A percentile compares a stretch with the other conserved stretches of the same genome.
These are phyloP conservation scores for Nymphicus hollandicus DNA, from an alignment of 2,113 vertebrate genomes.

Conservation along the genomic window DNA sequence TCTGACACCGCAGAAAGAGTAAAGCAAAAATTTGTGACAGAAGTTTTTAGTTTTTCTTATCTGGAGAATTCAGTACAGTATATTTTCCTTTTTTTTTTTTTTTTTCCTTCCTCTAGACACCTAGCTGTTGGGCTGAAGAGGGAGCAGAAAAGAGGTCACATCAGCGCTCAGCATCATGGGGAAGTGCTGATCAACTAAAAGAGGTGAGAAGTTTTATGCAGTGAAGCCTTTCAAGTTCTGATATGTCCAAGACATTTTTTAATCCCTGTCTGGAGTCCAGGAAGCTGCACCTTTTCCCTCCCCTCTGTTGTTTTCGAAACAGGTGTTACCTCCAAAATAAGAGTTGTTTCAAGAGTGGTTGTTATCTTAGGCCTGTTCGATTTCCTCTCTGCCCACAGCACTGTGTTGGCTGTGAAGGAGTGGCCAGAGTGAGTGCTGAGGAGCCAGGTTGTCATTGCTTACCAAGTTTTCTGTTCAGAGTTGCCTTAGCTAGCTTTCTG, in stretches of 20 bases:
- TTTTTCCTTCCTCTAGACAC: conserved; percentile 74
- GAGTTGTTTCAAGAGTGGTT: neutral
- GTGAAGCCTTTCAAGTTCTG: neutral
- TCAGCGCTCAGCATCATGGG: conserved; percentile 93
- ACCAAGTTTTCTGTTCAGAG: neutral
- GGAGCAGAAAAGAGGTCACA: conserved; percentile 85
- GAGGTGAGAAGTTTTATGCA: conserved; percentile 78
- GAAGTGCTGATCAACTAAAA: conserved; percentile 93
- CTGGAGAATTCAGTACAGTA: neutral
- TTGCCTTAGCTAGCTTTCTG: neutral
- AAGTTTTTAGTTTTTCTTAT: neutral
- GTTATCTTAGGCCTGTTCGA: neutral
- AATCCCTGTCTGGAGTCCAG: neutral
- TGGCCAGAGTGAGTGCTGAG: neutral
- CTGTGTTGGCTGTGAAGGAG: neutral
- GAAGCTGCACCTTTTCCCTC: neutral
- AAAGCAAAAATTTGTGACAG: neutral
- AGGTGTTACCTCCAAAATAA: neutral
- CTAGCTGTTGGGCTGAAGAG: conserved; percentile 90
- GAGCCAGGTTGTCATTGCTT: neutral
- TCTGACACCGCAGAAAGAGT: neutral
- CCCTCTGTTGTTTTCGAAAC: neutral
- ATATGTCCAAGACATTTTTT: neutral
- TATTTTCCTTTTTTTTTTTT: neutral
- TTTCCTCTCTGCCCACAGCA: neutral